Percentiles rank a stretch among this genome's conserved stretches.
These are phyloP conservation scores for Trinectes maculatus DNA, from an alignment of 2,113 vertebrate genomes.

Conservation along the genomic window DNA sequence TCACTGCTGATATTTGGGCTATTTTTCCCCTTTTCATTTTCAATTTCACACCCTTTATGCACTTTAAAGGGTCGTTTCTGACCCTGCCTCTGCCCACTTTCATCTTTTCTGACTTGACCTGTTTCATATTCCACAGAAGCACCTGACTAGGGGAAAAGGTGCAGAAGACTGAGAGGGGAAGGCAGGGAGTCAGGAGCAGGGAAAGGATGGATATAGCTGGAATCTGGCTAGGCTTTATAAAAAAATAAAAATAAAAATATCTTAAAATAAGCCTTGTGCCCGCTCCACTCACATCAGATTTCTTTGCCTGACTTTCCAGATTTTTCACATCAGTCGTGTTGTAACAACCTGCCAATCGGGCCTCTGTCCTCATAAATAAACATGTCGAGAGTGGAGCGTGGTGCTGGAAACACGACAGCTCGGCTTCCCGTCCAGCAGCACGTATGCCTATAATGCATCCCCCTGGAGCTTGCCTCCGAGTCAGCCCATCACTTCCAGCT, in stretches of 20 bases:
- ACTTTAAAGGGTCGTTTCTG: conserved; percentile 71
- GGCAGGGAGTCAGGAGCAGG: conserved; percentile 64
- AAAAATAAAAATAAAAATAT: conserved; percentile 20
- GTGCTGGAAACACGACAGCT: conserved; percentile 69
- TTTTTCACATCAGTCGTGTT: no score
- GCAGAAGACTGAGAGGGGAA: conserved; percentile 51
- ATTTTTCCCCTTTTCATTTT: conserved; percentile 60
- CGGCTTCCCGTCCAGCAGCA: conserved; percentile 15
- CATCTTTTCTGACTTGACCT: conserved; percentile 60
- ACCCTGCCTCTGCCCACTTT: conserved; percentile 58
- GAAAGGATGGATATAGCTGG: conserved; percentile 68
- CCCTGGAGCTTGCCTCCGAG: conserved; percentile 43
- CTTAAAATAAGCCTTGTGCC: conserved; percentile 33
- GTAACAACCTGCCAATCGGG: conserved; percentile 75
- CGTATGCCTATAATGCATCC: conserved; percentile 42
- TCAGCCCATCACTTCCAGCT: conserved; percentile 49
- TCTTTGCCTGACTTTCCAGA: conserved; percentile 56
- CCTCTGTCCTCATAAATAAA: conserved; percentile 76
- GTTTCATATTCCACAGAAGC: conserved; percentile 65
- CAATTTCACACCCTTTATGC: conserved; percentile 73
- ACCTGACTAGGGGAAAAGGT: conserved; percentile 33
- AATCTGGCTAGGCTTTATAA: conserved; percentile 49
- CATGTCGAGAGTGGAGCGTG: conserved; percentile 51
- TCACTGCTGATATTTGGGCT: conserved; percentile 23
- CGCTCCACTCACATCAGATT: conserved; percentile 45